These are phyloP conservation scores for Pterois miles DNA, from an alignment of 2,797 vertebrate species.

Conservation along the genomic window DNA sequence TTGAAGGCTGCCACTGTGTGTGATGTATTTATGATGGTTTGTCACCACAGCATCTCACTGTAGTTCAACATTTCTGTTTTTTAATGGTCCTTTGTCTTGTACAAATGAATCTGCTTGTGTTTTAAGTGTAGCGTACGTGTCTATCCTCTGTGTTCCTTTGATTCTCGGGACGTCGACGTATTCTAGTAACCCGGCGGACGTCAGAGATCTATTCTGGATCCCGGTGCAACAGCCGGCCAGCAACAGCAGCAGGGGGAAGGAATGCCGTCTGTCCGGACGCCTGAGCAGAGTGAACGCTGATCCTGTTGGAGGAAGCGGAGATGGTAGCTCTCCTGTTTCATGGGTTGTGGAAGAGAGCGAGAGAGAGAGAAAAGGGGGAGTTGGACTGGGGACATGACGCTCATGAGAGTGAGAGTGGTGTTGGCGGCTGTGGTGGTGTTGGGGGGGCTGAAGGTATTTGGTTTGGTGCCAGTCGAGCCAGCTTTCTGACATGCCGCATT, in stretches of 20 bases:
- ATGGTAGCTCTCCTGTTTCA: constrained; percentile 83
- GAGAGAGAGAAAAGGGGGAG: constrained; percentile 60
- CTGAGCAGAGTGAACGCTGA: constrained; percentile 67
- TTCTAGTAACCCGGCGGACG: constrained; percentile 82
- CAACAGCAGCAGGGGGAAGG: constrained; percentile 81
- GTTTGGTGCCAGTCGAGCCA: constrained; percentile 86
- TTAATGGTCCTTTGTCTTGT: background rate
- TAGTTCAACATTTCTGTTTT: background rate
- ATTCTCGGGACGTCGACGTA: constrained; percentile 76
- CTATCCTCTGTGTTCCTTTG: constrained; percentile 53
- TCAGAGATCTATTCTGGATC: constrained; percentile 85
- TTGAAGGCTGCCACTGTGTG: constrained; percentile 4
- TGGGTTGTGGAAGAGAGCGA: constrained; percentile 52
- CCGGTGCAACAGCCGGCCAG: constrained; percentile 82
- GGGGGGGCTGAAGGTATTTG: constrained; percentile 78
- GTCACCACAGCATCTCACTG: background rate
- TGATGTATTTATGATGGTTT: background rate
- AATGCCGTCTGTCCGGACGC: constrained; percentile 77
- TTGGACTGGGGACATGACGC: constrained; percentile 55
- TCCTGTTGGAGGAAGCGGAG: constrained; percentile 81
- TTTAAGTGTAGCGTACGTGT: constrained; percentile 32
- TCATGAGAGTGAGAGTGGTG: constrained; percentile 63
- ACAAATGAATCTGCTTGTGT: background rate
- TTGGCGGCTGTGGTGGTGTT: constrained; percentile 33
- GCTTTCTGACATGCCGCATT: constrained; percentile 83